phyloP scores from a whole-genome alignment of 2,797 vertebrate species.

The Malacoraja senta region DNA sequence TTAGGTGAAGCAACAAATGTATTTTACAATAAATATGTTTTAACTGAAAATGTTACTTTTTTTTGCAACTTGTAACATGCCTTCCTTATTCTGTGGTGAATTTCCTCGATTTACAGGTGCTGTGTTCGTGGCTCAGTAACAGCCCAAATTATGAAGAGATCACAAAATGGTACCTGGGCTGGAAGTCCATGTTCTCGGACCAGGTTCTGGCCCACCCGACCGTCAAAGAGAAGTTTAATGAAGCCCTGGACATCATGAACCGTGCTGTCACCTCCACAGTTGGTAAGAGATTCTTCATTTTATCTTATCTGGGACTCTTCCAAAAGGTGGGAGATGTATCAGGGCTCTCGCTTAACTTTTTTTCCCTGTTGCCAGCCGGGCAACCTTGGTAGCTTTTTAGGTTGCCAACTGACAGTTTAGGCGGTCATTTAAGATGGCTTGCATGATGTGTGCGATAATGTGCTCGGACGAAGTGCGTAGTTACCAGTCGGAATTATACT shows the following conservation, averaged over 20 bases:
- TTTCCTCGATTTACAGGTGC: constrained; percentile 62
- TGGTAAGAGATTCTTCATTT: constrained; percentile 59
- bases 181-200: constrained; percentile 94
- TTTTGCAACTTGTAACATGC: neutral
- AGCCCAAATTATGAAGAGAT: constrained; percentile 96
- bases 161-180: constrained; percentile 96
- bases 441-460: too few relatives aligned
- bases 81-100: neutral
- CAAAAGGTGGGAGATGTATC: neutral
- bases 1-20: neutral
- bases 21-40: neutral
- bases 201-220: constrained; percentile 77
- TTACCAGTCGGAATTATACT: too few relatives aligned
- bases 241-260: constrained; percentile 96
- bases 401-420: too few relatives aligned
- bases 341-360: too few relatives aligned
- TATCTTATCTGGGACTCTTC: neutral
- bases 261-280: constrained; percentile 84
- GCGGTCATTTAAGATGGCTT: too few relatives aligned
- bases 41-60: neutral
- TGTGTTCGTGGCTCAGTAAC: constrained; percentile 95
- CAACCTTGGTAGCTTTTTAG: too few relatives aligned
- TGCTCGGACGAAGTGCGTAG: too few relatives aligned
- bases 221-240: constrained; percentile 93
- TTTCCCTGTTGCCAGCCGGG: too few relatives aligned